Evolutionary conservation across 2,888 invertebrate genomes (phyloP), one percentile per base, ranked within the genome.

Genomic region (Xestia c-nigrum): DNA sequence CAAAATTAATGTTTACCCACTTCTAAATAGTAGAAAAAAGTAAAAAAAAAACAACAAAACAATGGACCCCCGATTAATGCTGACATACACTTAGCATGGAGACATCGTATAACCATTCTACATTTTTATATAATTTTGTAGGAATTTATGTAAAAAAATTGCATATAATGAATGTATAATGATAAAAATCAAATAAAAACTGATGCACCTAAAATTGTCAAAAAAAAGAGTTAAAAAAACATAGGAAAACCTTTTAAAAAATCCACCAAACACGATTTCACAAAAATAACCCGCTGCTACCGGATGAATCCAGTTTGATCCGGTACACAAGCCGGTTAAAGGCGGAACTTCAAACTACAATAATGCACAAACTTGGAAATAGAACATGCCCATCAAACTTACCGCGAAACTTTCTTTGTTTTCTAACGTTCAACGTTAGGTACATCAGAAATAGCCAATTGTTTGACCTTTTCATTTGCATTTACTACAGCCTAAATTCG

Each of bases 331-430:
- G 50, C 85, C 72, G n/a, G 83, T 85, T 76, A 63, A 72, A 80
- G 69, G 47, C 66, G 43, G 70, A 85, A 80, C 74, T 72, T 46
- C 59, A 68, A 71, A 75, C 78, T 63, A 71, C 72, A 84, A 74
- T 81, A 83, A 84, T 83, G 80, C 74, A 83, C 63, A 73, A 78
- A 86, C 68, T 84, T 80, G 64, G 76, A 87, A 86, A 88, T 80
- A 81, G 85, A 84, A 85, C 72, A 66, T 77, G 81, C 79, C 87
- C 65, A 78, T 89, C 86, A 79, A 86, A 86, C 81, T 82, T 81
- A 78, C 76, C 76, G n/a, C 46, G 57, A 83, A 83, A 83, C 85
- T 86, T 82, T 88, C 77, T 74, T 81, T 84, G 85, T 86, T 78
- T 82, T 75, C 72, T 74, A 78, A 69, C 78, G 64, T 80, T 67